phyloP scores from a whole-genome alignment of 2,888 invertebrate genomes.

The Rhagium mordax region DNA sequence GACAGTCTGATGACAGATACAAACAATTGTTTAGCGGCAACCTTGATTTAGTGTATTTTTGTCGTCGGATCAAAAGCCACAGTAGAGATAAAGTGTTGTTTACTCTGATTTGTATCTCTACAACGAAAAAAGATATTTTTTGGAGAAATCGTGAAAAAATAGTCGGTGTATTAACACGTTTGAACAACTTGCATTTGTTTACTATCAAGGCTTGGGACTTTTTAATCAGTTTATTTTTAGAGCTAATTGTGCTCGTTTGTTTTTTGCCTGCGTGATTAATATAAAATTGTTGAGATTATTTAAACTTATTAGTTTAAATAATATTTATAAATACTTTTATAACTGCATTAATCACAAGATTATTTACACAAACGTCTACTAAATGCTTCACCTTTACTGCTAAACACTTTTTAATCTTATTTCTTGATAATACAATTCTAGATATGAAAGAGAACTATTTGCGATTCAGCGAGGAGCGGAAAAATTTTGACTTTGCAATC shows the following conservation, averaged over 20 bases:
- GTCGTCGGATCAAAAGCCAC: neutral
- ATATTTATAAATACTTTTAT: neutral
- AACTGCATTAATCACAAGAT: neutral
- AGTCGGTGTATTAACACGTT: neutral
- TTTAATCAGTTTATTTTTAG: neutral
- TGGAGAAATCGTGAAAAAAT: no score
- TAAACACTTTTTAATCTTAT: no score
- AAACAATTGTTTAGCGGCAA: neutral
- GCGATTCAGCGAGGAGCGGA: no score
- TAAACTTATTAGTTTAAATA: neutral
- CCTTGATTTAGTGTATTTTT: neutral
- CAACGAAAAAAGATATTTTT: no score
- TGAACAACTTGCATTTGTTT: neutral
- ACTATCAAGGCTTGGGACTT: neutral
- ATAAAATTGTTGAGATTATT: neutral
- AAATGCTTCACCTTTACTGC: no score
- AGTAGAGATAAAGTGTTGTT: neutral
- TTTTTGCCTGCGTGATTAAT: neutral
- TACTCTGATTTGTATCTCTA: neutral
- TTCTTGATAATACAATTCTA: no score
- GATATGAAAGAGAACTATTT: no score
- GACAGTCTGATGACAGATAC: neutral
- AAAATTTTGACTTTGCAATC: no score
- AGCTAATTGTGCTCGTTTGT: neutral
- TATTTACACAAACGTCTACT: neutral